phyloP scores from a whole-genome alignment of 2,888 invertebrate genomes.

The Camponotus fellah region DNA sequence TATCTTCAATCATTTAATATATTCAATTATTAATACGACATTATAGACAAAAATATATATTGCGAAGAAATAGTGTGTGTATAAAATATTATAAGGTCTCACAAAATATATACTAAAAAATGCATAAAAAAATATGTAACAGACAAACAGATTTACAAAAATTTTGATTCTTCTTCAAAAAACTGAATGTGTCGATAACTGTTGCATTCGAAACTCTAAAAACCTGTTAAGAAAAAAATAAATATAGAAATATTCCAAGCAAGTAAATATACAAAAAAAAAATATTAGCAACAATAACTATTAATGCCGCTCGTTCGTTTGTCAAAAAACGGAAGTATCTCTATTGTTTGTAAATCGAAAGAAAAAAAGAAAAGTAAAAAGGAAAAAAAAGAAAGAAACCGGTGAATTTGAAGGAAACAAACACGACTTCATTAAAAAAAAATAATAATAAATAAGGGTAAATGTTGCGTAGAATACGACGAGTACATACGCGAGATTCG shows the following conservation, averaged over 20 bases:
- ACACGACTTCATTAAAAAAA: slow-evolving; percentile 63
- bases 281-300: background rate
- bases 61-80: background rate
- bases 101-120: background rate
- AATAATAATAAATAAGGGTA: slow-evolving; percentile 57
- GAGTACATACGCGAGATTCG: slow-evolving; percentile 58
- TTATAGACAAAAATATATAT: background rate
- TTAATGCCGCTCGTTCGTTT: background rate
- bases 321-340: background rate
- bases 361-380: background rate
- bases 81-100: background rate
- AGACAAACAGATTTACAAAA: background rate
- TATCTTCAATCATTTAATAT: background rate
- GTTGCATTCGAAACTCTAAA: background rate
- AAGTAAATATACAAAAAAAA: background rate
- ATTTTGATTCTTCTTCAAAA: background rate
- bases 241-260: background rate
- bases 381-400: slow-evolving; percentile 6
- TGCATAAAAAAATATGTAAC: background rate
- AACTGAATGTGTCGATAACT: background rate
- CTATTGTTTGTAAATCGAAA: background rate
- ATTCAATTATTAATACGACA: background rate
- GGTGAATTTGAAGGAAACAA: slow-evolving; percentile 21
- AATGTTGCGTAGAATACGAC: slow-evolving; percentile 61
- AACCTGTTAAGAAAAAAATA: background rate